phyloP scores from a whole-genome alignment of 2,888 invertebrate species.

The Sclerodermus sp. region DNA sequence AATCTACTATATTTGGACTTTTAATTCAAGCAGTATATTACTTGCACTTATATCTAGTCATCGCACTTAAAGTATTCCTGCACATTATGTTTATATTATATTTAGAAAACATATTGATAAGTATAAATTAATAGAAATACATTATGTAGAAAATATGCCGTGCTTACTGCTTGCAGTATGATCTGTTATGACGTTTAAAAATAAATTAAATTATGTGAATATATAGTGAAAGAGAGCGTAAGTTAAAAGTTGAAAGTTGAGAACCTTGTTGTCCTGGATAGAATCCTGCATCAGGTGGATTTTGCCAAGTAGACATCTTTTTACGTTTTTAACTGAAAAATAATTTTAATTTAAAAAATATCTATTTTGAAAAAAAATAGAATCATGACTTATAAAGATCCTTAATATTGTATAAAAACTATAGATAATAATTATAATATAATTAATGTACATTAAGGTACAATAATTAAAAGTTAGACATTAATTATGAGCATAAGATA shows the following conservation, averaged over 20 bases:
- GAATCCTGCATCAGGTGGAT: slow-evolving; percentile 48
- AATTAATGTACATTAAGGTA: too few relatives aligned
- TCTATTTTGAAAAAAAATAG: slow-evolving; percentile 4
- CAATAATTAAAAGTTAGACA: too few relatives aligned
- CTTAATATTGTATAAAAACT: background rate
- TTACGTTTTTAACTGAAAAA: slow-evolving; percentile 45
- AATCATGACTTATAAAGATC: too few relatives aligned
- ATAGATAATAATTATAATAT: background rate
- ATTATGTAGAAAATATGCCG: background rate
- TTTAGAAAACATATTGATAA: too few relatives aligned
- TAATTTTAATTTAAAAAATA: slow-evolving; percentile 37
- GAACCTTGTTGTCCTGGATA: slow-evolving; percentile 57
- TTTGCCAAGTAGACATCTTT: slow-evolving; percentile 55
- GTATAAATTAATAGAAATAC: too few relatives aligned
- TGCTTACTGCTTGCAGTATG: slow-evolving; percentile 10
- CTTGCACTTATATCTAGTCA: background rate
- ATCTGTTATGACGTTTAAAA: background rate
- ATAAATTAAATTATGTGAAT: background rate
- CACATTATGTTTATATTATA: too few relatives aligned
- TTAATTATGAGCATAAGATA: too few relatives aligned
- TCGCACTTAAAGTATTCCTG: too few relatives aligned
- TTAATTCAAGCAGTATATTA: too few relatives aligned
- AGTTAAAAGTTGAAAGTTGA: slow-evolving; percentile 29
- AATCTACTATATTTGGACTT: too few relatives aligned
- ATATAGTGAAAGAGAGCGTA: slow-evolving; percentile 9